Evolutionary conservation across 2,113 vertebrate species (phyloP).

Genomic region (Nipponia nippon): DNA sequence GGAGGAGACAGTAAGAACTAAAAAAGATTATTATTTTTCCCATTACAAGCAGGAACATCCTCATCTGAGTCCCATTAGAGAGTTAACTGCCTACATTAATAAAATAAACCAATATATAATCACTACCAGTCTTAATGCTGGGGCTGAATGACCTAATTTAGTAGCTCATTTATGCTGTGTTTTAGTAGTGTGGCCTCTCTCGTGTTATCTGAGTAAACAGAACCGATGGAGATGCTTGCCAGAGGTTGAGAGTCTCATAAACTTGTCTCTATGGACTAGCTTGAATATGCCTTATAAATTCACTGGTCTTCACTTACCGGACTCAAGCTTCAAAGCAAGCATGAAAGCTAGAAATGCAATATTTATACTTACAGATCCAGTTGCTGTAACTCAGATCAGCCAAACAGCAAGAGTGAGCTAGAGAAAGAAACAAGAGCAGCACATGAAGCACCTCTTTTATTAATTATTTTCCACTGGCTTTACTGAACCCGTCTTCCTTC

Average conservation of each 20-base stretch:
- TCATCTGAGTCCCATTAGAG: conserved; percentile 18
- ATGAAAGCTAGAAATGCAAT: background rate
- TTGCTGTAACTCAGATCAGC: background rate
- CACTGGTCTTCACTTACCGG: background rate
- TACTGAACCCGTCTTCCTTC: background rate
- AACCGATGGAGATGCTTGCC: background rate
- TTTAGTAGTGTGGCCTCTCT: background rate
- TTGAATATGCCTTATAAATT: background rate
- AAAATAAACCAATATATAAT: conserved; percentile 29
- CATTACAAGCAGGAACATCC: background rate
- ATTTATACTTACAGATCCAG: background rate
- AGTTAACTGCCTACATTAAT: background rate
- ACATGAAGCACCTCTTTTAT: background rate
- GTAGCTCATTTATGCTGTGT: background rate
- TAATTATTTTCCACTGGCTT: background rate
- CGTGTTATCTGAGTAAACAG: background rate
- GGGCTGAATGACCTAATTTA: conserved; percentile 1
- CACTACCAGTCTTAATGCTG: background rate
- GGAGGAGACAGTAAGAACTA: background rate
- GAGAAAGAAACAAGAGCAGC: background rate
- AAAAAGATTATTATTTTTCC: background rate
- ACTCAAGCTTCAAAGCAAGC: background rate
- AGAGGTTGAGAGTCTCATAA: background rate
- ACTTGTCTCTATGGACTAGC: background rate
- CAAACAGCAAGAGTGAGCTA: background rate